These are phyloP conservation scores for Naso thynnoides DNA, from an alignment of 2,797 vertebrate species.

Conservation along the genomic window DNA sequence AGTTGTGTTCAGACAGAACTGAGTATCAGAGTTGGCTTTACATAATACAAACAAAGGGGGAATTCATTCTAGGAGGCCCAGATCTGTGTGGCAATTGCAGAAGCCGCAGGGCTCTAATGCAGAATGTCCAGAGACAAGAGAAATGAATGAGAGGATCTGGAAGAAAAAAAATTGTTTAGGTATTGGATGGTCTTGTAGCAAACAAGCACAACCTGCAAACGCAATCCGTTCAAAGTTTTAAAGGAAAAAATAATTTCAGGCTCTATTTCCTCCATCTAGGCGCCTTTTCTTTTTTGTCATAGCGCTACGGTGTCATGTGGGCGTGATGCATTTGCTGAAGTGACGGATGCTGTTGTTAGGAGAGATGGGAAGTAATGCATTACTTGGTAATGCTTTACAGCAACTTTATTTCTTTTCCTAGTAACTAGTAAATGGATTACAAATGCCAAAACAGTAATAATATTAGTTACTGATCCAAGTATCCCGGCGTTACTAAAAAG, in stretches of 20 bases:
- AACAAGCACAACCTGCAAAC: background rate
- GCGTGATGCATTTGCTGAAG: background rate
- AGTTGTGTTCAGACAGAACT: background rate
- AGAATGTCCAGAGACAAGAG: background rate
- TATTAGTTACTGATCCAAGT: too few relatives aligned
- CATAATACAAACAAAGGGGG: background rate
- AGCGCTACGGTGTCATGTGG: too few relatives aligned
- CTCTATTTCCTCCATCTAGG: too few relatives aligned
- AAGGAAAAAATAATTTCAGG: too few relatives aligned
- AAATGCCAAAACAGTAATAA: too few relatives aligned
- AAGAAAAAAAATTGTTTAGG: background rate
- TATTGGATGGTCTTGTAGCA: background rate
- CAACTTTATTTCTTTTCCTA: too few relatives aligned
- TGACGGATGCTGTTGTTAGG: background rate
- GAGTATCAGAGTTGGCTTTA: background rate
- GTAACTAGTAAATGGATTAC: too few relatives aligned
- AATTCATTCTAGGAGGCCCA: background rate
- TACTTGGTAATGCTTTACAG: too few relatives aligned
- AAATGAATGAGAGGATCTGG: too few relatives aligned
- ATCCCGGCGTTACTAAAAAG: too few relatives aligned
- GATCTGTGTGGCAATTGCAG: background rate
- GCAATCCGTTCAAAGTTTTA: background rate
- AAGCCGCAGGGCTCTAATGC: background rate
- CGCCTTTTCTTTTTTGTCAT: too few relatives aligned
- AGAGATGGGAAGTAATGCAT: too few relatives aligned